Evolutionary conservation across 2,113 vertebrate species (phyloP).

Genomic region (Siniperca chuatsi): DNA sequence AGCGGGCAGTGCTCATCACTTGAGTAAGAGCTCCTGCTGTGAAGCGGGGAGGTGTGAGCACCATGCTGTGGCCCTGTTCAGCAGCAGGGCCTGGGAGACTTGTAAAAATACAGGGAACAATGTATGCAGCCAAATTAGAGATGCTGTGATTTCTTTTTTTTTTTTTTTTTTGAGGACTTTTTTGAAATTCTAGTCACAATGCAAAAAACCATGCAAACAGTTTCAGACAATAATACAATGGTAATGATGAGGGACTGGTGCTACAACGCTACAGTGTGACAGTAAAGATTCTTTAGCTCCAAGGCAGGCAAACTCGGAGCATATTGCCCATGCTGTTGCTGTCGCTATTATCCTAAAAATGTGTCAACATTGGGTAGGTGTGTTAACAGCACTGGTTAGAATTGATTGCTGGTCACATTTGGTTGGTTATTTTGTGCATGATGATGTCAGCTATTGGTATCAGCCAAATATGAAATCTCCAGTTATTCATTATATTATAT

Average conservation of each 20-base stretch:
- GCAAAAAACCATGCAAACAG: background rate
- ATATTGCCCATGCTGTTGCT: background rate
- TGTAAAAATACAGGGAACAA: background rate
- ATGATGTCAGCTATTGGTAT: background rate
- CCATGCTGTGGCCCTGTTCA: slow-evolving; percentile 14
- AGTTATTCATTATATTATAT: background rate
- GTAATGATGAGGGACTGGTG: background rate
- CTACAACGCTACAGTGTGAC: background rate
- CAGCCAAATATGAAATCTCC: background rate
- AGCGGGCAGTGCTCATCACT: slow-evolving; percentile 3
- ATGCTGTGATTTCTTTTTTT: background rate
- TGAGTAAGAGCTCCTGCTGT: slow-evolving; percentile 42
- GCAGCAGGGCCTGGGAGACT: slow-evolving; percentile 19
- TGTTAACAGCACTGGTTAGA: too few relatives aligned
- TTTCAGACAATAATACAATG: background rate
- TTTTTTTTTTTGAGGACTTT: too few relatives aligned
- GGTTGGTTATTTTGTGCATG: too few relatives aligned
- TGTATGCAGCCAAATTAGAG: slow-evolving; percentile 14
- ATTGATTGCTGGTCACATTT: too few relatives aligned
- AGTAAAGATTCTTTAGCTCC: slow-evolving; percentile 14
- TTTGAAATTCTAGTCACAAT: background rate
- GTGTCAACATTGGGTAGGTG: background rate
- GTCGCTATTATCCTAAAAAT: background rate
- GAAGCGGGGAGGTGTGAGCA: slow-evolving; percentile 29
- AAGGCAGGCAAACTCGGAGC: background rate